Percentiles rank a stretch among this genome's conserved stretches.
Conservation (phyloP, 2,113 vertebrate species). For the Galbula dea region DNA sequence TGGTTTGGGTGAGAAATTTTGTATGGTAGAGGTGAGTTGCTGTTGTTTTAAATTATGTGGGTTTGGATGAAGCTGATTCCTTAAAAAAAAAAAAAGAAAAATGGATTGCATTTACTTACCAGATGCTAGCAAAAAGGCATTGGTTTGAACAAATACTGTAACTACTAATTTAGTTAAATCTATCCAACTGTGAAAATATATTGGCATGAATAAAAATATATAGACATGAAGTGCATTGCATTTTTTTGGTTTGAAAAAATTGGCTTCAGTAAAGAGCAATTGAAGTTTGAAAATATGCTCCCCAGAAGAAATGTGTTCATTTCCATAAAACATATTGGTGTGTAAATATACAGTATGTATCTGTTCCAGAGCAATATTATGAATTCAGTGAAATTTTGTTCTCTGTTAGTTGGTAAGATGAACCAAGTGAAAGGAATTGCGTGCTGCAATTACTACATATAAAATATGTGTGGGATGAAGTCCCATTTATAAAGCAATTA, state of each 20-base stretch:
- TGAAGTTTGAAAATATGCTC: constrained; percentile 66
- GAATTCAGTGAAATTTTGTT: constrained; percentile 62
- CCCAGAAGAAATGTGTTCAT: constrained; percentile 58
- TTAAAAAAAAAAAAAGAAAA: background rate
- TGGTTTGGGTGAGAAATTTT: background rate
- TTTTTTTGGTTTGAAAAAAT: constrained; percentile 48
- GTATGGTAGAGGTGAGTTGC: background rate
- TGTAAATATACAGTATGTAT: constrained; percentile 63
- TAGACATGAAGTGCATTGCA: constrained; percentile 37
- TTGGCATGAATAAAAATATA: constrained; percentile 57
- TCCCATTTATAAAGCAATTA: constrained; percentile 59
- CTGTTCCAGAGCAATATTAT: constrained; percentile 47
- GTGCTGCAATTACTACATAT: constrained; percentile 42
- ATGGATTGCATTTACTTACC: constrained; percentile 22
- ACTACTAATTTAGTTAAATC: constrained; percentile 64
- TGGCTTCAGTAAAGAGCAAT: constrained; percentile 59
- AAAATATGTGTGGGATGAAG: constrained; percentile 50
- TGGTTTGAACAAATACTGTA: constrained; percentile 58
- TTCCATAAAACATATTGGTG: constrained; percentile 68
- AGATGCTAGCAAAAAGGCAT: constrained; percentile 41
- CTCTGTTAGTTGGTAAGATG: constrained; percentile 39
- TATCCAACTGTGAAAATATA: constrained; percentile 65
- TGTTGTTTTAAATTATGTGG: background rate
- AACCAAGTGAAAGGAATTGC: constrained; percentile 46
- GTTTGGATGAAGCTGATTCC: background rate